Percentiles rank a stretch among this genome's conserved stretches.
These are phyloP conservation scores for Macaca nemestrina DNA, from an alignment of 2,113 vertebrate genomes.

Conservation along the genomic window DNA sequence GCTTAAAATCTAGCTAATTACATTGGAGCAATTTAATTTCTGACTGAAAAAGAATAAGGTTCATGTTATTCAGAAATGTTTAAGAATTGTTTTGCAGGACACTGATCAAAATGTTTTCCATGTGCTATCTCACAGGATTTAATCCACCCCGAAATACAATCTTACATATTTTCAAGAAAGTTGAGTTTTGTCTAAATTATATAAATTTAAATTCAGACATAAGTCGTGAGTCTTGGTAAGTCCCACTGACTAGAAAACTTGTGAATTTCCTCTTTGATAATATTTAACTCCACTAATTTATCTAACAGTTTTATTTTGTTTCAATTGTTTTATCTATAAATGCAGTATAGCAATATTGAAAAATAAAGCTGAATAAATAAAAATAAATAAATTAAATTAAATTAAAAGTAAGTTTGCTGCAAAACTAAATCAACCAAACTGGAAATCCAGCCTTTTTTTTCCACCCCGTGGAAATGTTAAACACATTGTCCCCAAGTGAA, in stretches of 20 bases:
- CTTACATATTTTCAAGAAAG: neutral
- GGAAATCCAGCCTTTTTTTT: neutral
- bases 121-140: neutral
- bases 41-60: neutral
- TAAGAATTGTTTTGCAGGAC: neutral
- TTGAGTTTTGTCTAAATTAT: neutral
- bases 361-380: neutral
- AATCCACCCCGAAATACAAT: neutral
- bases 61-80: neutral
- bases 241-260: neutral
- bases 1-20: neutral
- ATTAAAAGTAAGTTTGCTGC: neutral
- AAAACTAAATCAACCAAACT: neutral
- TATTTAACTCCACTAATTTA: slow-evolving; percentile 20
- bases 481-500: neutral
- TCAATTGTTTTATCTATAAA: neutral
- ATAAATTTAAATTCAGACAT: slow-evolving; percentile 5
- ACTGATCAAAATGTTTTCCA: neutral
- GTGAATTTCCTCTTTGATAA: neutral
- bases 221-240: neutral
- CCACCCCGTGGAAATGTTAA: neutral
- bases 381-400: neutral
- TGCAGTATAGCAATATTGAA: neutral
- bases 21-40: neutral
- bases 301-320: neutral